phyloP scores from a whole-genome alignment of 2,797 vertebrate species.

The Leptoclinus maculatus region DNA sequence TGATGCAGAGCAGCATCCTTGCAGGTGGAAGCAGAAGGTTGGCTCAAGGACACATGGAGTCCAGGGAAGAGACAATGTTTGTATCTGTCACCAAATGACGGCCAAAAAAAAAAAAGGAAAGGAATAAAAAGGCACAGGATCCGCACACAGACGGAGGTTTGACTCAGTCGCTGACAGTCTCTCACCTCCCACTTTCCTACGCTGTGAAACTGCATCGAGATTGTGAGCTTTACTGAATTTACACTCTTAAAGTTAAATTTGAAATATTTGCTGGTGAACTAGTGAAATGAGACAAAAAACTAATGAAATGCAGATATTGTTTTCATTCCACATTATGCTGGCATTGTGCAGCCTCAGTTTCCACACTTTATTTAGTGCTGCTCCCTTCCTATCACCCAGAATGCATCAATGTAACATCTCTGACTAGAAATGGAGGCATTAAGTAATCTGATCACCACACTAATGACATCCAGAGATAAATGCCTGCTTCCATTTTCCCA shows the following conservation, averaged over 20 bases:
- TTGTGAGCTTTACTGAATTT: slow-evolving; percentile 29
- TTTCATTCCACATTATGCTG: not conserved
- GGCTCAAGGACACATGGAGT: slow-evolving; percentile 46
- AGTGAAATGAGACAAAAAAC: not conserved
- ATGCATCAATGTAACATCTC: slow-evolving; percentile 53
- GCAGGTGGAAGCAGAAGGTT: not conserved
- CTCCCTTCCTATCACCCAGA: slow-evolving; percentile 31
- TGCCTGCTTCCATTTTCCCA: slow-evolving; percentile 41
- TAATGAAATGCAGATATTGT: slow-evolving; percentile 1
- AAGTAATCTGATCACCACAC: slow-evolving; percentile 55
- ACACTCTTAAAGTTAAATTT: slow-evolving; percentile 9
- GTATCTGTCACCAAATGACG: slow-evolving; percentile 54
- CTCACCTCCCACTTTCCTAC: slow-evolving; percentile 72
- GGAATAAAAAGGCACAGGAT: slow-evolving; percentile 17
- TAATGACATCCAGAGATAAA: slow-evolving; percentile 49
- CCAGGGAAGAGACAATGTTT: slow-evolving; percentile 42
- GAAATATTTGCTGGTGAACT: slow-evolving; percentile 6
- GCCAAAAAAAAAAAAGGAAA: not conserved
- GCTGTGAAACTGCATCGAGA: slow-evolving; percentile 48
- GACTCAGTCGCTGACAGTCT: slow-evolving; percentile 69
- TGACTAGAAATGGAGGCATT: slow-evolving; percentile 36
- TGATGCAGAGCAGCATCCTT: slow-evolving; percentile 12
- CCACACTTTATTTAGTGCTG: not conserved
- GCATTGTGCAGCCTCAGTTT: slow-evolving; percentile 10
- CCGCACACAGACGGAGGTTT: slow-evolving; percentile 66